These are phyloP conservation scores for Geococcyx californianus DNA, from an alignment of 2,113 vertebrate species.

Conservation along the genomic window DNA sequence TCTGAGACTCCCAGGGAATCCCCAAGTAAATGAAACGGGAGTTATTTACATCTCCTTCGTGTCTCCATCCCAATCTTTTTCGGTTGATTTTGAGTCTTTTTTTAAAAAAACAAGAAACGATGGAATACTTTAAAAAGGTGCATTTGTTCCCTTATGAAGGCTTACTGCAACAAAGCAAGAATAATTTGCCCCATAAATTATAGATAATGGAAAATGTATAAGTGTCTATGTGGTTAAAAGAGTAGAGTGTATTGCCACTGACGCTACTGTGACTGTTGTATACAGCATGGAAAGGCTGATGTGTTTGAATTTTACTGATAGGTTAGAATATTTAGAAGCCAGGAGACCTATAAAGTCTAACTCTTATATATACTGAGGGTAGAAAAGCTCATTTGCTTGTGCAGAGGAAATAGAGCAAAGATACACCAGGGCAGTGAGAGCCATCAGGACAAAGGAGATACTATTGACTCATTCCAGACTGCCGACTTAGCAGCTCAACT, in stretches of 20 bases:
- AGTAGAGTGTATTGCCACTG: neutral
- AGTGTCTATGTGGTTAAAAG: neutral
- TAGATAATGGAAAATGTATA: slow-evolving; percentile 21
- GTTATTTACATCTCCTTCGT: neutral
- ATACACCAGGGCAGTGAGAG: slow-evolving; percentile 30
- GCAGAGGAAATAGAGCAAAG: slow-evolving; percentile 71
- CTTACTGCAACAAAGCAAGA: neutral
- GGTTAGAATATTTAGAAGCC: neutral
- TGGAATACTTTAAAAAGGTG: neutral
- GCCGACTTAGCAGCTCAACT: slow-evolving; percentile 68
- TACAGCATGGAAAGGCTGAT: neutral
- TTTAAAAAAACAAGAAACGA: neutral
- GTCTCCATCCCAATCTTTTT: neutral
- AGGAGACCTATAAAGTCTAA: neutral
- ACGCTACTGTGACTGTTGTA: accelerated
- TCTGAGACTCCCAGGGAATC: slow-evolving; percentile 42
- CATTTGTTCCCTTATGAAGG: neutral
- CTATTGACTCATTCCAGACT: slow-evolving; percentile 71
- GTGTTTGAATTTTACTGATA: neutral
- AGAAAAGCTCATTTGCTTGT: slow-evolving; percentile 14
- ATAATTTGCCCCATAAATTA: slow-evolving; percentile 22
- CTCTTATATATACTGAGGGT: neutral
- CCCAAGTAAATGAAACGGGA: neutral
- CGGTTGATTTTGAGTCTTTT: too few species aligned
- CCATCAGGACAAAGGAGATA: slow-evolving; percentile 69